Evolutionary conservation across 53 echinoderm and acorn worm species (phyloP).

Genomic region (Antedon mediterranea): DNA sequence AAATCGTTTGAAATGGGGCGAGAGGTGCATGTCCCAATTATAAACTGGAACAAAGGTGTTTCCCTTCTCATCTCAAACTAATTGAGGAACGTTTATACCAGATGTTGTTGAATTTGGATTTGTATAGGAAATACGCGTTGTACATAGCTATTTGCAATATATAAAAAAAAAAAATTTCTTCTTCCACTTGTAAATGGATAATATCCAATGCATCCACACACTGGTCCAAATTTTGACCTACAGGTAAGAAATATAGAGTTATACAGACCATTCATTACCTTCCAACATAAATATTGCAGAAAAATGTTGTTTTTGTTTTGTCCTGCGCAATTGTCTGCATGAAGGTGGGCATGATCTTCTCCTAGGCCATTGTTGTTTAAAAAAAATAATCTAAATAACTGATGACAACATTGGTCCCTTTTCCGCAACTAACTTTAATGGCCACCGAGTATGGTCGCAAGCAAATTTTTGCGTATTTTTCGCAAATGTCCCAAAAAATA

Average conservation of each 20-base stretch:
- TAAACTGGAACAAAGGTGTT: not conserved
- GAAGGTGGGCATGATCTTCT: slow-evolving; percentile 13
- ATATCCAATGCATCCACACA: not conserved
- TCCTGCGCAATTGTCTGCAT: slow-evolving; percentile 23
- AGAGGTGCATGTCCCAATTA: not conserved
- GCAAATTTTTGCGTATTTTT: too few relatives aligned
- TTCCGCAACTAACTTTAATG: too few relatives aligned
- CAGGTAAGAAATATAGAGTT: slow-evolving; percentile 15
- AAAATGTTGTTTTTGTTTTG: slow-evolving; percentile 18
- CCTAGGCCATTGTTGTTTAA: not conserved
- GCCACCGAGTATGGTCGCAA: too few relatives aligned
- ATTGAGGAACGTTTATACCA: not conserved
- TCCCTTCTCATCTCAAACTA: not conserved
- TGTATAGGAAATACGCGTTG: slow-evolving; percentile 17
- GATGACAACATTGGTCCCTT: not conserved
- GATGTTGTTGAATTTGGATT: not conserved
- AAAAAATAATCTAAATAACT: not conserved
- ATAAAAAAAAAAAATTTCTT: not conserved
- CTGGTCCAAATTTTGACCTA: too few relatives aligned
- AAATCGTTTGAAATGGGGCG: not conserved
- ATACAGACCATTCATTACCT: slow-evolving; percentile 17
- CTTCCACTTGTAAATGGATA: not conserved
- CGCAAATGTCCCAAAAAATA: too few relatives aligned
- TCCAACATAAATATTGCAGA: slow-evolving; percentile 21
- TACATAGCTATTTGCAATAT: too few relatives aligned